phyloP scores from a whole-genome alignment of 2,888 invertebrate genomes.

The Homarus gammarus region DNA sequence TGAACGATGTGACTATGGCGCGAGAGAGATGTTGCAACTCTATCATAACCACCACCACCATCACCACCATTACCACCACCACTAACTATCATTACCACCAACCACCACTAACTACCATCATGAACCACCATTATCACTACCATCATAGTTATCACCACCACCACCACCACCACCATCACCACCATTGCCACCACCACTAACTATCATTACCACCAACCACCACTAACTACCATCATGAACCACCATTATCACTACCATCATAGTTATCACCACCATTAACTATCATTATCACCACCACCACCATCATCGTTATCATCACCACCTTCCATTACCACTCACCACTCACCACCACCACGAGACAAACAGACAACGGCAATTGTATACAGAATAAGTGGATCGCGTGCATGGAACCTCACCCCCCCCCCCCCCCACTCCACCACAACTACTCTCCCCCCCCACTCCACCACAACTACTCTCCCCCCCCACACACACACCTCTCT shows the following conservation, averaged over 20 bases:
- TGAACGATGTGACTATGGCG: neutral
- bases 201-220: neutral
- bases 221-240: neutral
- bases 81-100: no score
- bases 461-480: no score
- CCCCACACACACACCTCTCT: no score
- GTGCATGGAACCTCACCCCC: no score
- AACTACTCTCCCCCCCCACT: no score
- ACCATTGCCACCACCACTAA: neutral
- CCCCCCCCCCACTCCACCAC: no score
- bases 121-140: neutral
- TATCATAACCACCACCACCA: neutral
- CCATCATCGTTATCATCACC: neutral
- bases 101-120: no score
- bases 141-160: neutral
- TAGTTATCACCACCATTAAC: no score
- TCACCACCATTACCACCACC: neutral
- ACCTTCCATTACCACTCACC: neutral
- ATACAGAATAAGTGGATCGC: no score
- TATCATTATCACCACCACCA: neutral
- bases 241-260: neutral
- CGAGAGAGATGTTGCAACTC: neutral
- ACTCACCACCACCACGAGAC: no score
- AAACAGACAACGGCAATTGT: no score
- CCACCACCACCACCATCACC: neutral